These are phyloP conservation scores for Cistogaster globosa DNA, from an alignment of 2,888 invertebrate species.

Conservation along the genomic window DNA sequence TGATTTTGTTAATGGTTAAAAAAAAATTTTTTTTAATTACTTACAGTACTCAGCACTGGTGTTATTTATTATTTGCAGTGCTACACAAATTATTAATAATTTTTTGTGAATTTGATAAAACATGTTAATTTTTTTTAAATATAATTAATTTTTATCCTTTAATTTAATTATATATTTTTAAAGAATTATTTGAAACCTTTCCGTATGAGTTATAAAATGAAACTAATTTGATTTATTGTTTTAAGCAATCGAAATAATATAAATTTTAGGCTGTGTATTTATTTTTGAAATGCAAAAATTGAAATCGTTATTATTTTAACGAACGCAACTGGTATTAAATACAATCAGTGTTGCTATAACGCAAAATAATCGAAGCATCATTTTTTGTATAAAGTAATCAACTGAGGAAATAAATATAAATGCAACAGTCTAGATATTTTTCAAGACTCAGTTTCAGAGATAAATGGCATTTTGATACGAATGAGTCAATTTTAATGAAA, in stretches of 20 bases:
- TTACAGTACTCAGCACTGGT: slow-evolving; percentile 10
- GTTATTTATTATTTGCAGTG: not conserved
- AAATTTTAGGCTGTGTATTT: not conserved
- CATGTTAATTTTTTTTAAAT: slow-evolving; percentile 7
- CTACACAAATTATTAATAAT: not conserved
- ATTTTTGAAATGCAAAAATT: not conserved
- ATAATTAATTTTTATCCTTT: not conserved
- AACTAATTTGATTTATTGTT: slow-evolving; percentile 31
- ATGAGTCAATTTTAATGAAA: not conserved
- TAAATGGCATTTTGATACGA: no score
- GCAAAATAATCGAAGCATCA: no score
- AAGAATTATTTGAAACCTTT: slow-evolving; percentile 14
- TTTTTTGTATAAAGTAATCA: no score
- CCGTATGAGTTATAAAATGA: slow-evolving; percentile 18
- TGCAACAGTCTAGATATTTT: no score
- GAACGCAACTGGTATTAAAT: not conserved
- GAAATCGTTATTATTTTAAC: not conserved
- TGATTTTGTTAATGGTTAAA: not conserved
- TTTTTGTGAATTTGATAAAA: not conserved
- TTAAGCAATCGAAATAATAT: slow-evolving; percentile 20
- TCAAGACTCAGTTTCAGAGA: no score
- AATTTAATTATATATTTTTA: not conserved
- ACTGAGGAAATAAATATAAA: no score
- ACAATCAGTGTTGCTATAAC: no score
- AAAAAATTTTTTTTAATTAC: not conserved